These are phyloP conservation scores for Phyllostomus hastatus DNA, from an alignment of 2,113 vertebrate species.

Conservation along the genomic window DNA sequence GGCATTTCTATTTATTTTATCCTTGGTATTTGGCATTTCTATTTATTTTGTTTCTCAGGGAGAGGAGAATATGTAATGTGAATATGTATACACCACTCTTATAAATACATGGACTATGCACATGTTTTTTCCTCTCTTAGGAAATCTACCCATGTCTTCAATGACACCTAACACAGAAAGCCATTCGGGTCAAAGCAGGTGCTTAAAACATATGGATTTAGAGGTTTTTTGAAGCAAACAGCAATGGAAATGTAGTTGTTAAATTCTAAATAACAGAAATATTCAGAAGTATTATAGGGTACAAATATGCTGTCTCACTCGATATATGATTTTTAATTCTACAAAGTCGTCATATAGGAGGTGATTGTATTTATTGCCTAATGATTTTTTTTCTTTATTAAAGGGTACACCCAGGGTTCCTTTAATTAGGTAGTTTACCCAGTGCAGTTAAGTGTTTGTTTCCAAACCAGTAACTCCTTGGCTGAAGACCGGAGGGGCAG, in stretches of 20 bases:
- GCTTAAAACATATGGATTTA: neutral
- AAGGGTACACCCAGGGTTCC: slow-evolving; percentile 26
- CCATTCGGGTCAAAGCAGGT: neutral
- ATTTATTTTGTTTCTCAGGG: neutral
- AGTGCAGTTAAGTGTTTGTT: slow-evolving; percentile 50
- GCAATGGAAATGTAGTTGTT: neutral
- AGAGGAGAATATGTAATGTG: neutral
- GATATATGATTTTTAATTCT: neutral
- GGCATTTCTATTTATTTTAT: slow-evolving; percentile 16
- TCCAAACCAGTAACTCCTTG: slow-evolving; percentile 54
- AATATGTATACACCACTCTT: neutral
- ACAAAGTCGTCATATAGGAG: neutral
- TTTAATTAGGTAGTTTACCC: slow-evolving; percentile 57
- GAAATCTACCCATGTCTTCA: neutral
- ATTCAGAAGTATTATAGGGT: neutral
- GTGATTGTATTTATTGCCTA: neutral
- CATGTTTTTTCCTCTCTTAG: neutral
- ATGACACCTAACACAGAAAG: neutral
- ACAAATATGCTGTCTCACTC: neutral
- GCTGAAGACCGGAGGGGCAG: neutral
- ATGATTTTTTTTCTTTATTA: slow-evolving; percentile 35
- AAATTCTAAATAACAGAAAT: neutral
- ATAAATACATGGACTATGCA: neutral
- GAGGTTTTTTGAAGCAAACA: neutral
- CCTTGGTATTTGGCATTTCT: neutral